Percentiles rank a stretch among this genome's conserved stretches.
Evolutionary conservation across 2,797 vertebrate species (phyloP).

Genomic region (Lemur catta): DNA sequence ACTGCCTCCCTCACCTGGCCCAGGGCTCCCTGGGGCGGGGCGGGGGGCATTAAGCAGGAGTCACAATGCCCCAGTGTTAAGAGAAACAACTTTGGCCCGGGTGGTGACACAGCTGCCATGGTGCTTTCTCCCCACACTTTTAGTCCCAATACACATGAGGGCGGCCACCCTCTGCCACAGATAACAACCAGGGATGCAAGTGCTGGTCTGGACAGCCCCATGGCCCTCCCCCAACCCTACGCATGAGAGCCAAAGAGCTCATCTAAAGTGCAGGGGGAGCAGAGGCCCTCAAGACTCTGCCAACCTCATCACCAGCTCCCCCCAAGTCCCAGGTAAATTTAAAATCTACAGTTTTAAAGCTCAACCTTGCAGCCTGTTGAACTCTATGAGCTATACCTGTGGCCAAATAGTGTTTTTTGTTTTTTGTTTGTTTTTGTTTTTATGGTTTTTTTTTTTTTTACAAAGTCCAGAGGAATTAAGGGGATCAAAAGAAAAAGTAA

Average conservation of each 20-base stretch:
- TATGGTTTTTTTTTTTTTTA: background rate
- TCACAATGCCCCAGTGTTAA: background rate
- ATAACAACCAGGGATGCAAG: background rate
- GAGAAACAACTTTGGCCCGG: background rate
- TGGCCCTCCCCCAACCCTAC: background rate
- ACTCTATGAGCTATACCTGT: background rate
- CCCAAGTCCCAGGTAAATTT: background rate
- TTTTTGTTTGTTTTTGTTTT: background rate
- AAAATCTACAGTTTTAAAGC: background rate
- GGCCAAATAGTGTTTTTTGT: background rate
- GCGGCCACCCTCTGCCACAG: background rate
- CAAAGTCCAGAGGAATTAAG: background rate
- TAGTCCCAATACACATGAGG: background rate
- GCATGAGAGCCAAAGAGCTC: background rate
- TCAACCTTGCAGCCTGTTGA: background rate
- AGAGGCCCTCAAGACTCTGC: background rate
- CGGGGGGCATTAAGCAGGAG: background rate
- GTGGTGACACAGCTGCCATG: background rate
- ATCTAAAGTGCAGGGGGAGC: background rate
- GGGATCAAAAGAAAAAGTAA: background rate
- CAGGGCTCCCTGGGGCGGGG: background rate
- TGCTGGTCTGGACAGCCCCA: background rate
- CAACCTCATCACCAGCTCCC: background rate
- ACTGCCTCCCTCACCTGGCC: background rate
- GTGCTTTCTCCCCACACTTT: background rate